These are phyloP conservation scores for Melanerpes aurifrons DNA, from an alignment of 2,113 vertebrate species.

Conservation along the genomic window DNA sequence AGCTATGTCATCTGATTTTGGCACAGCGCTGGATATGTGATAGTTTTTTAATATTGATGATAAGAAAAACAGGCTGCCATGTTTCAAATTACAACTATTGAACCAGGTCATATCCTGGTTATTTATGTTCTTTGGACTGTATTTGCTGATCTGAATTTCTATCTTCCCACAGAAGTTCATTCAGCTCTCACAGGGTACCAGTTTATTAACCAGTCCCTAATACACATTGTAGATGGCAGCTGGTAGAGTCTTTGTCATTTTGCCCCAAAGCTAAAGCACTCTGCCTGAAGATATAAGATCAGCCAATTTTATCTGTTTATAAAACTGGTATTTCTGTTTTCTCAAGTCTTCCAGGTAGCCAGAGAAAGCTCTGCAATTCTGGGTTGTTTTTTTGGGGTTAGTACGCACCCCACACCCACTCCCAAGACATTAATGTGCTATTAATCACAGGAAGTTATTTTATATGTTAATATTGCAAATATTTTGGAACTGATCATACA, in stretches of 20 bases:
- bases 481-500: background rate
- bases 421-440: background rate
- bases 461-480: background rate
- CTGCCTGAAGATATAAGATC: constrained; percentile 38
- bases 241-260: constrained; percentile 13
- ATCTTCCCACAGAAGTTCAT: constrained; percentile 1
- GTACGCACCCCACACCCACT: no score
- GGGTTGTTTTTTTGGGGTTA: no score
- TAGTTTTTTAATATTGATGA: background rate
- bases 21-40: background rate
- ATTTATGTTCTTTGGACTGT: background rate
- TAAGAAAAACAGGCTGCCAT: background rate
- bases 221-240: constrained; percentile 18
- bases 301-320: constrained; percentile 40
- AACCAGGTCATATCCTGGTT: background rate
- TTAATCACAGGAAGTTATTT: constrained; percentile 25
- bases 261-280: constrained; percentile 45
- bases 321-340: constrained; percentile 41
- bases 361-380: background rate
- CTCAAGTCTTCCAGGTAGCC: background rate
- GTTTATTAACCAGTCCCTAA: constrained; percentile 29
- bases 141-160: constrained; percentile 4
- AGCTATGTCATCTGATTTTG: background rate
- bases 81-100: background rate
- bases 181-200: background rate